Percentiles rank a stretch among this genome's conserved stretches.
Conservation (phyloP, 2,797 vertebrate genomes). For the Amniataba percoides region DNA sequence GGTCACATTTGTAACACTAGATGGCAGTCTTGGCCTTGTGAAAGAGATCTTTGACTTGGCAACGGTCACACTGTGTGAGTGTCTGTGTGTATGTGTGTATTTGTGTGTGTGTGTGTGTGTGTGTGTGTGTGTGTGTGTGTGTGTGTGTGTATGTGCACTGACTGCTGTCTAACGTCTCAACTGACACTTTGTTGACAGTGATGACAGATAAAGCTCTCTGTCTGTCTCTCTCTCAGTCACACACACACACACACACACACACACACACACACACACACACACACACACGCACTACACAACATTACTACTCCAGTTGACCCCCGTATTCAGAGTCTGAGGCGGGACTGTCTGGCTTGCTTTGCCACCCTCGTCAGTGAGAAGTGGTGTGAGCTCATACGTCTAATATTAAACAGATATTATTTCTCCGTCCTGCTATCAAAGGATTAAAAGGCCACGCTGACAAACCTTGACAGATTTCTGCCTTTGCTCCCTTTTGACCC, state of each 20-base stretch:
- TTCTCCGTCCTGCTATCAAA: constrained; percentile 6
- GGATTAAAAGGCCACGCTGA: constrained; percentile 21
- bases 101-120: neutral
- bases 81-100: neutral
- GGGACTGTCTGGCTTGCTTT: constrained; percentile 33
- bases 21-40: constrained; percentile 62
- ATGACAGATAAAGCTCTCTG: constrained; percentile 42
- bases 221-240: neutral
- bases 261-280: constrained; percentile 9
- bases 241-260: neutral
- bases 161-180: constrained; percentile 34
- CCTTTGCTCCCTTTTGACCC: neutral
- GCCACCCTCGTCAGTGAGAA: constrained; percentile 15
- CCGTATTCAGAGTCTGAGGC: constrained; percentile 1
- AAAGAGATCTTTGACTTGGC: neutral
- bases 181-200: constrained; percentile 58
- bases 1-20: constrained; percentile 64
- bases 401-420: constrained; percentile 51
- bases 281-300: neutral
- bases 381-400: constrained; percentile 20
- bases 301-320: constrained; percentile 17
- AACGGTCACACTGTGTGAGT: neutral
- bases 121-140: neutral
- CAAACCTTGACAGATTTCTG: constrained; percentile 20
- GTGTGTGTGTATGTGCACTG: neutral